Conservation (phyloP, 2,113 vertebrate genomes). For the Rafetus swinhoei region DNA sequence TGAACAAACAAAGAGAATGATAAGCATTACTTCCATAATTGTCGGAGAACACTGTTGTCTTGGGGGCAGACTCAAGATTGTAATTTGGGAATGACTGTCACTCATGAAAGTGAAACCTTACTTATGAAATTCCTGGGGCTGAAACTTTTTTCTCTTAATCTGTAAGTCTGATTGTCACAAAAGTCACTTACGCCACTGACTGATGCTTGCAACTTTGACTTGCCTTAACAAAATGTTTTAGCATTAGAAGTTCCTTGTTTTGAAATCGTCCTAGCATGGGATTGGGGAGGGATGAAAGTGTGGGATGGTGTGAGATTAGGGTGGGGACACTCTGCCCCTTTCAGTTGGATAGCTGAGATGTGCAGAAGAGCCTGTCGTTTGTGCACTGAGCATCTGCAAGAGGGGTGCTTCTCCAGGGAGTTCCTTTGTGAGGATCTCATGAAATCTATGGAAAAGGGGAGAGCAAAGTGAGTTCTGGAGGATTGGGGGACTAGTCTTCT, state of each 20-base stretch:
- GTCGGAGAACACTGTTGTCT: not conserved
- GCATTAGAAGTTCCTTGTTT: not conserved
- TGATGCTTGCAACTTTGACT: not conserved
- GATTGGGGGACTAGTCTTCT: not conserved
- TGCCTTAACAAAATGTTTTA: not conserved
- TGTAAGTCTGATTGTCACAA: no score
- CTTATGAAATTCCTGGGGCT: no score
- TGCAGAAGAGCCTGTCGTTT: not conserved
- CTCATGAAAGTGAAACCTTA: not conserved
- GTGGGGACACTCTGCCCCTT: not conserved
- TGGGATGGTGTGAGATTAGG: not conserved
- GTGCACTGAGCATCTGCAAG: not conserved
- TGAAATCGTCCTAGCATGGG: not conserved
- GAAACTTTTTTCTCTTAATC: no score
- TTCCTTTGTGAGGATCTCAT: not conserved
- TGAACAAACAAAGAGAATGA: not conserved
- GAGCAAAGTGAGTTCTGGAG: not conserved
- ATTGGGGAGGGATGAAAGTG: not conserved
- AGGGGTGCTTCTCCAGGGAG: not conserved
- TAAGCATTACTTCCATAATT: not conserved
- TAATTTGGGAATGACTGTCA: not conserved
- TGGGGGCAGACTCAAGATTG: not conserved
- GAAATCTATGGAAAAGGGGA: not conserved
- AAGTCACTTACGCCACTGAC: not conserved
- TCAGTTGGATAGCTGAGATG: not conserved